phyloP scores from a whole-genome alignment of 2,797 vertebrate genomes.

The Lepilemur ruficaudatus region DNA sequence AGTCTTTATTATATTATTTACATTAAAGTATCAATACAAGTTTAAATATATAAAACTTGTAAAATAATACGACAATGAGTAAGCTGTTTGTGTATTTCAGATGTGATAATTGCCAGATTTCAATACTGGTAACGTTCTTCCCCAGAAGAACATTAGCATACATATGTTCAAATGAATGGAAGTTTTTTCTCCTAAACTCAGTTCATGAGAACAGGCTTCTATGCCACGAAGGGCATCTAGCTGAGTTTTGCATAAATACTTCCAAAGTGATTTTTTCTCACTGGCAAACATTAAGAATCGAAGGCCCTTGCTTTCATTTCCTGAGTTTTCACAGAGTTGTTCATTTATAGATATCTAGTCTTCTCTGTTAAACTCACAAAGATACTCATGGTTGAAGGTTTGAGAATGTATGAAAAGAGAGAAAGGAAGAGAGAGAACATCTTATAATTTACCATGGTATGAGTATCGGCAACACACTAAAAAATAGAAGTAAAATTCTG shows the following conservation, averaged over 20 bases:
- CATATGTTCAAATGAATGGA: neutral
- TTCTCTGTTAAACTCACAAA: neutral
- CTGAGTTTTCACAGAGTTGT: neutral
- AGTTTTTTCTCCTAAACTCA: neutral
- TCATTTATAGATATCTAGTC: neutral
- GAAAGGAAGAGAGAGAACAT: neutral
- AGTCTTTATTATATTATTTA: neutral
- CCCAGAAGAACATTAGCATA: neutral
- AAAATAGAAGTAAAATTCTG: neutral
- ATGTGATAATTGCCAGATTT: neutral
- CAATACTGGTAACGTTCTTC: neutral
- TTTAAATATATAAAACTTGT: neutral
- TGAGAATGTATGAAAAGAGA: neutral
- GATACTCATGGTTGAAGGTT: neutral
- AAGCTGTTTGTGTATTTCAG: neutral
- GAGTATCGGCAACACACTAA: neutral
- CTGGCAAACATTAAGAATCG: neutral
- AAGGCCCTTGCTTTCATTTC: neutral
- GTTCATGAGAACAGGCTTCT: neutral
- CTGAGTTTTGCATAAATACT: neutral
- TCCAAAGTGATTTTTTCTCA: neutral
- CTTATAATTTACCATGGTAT: neutral
- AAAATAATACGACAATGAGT: neutral
- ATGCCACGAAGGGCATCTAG: rapidly evolving
- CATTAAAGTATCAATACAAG: neutral